Evolutionary conservation across 1,140 invertebrate genomes (phyloP).

Genomic region (Parasteatoda tepidariorum): DNA sequence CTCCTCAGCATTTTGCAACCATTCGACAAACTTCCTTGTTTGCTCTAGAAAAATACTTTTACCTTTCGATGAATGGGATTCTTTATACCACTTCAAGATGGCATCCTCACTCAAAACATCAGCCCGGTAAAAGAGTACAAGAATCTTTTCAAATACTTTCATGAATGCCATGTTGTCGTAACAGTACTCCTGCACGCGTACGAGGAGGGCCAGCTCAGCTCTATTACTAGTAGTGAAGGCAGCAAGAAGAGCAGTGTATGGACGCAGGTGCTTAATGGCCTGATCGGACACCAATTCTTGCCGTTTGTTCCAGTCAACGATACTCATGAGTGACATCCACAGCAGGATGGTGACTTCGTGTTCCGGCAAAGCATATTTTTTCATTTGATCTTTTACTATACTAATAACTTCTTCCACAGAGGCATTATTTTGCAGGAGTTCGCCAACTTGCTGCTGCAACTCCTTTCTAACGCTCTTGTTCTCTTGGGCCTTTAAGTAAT

Average conservation of each 20-base stretch:
- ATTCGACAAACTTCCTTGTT: slow-evolving; percentile 97
- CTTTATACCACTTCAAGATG: slow-evolving; percentile 94
- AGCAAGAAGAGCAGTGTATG: slow-evolving; percentile 85
- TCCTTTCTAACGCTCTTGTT: slow-evolving; percentile 87
- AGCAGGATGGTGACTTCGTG: slow-evolving; percentile 85
- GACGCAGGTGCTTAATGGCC: slow-evolving; percentile 88
- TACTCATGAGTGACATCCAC: slow-evolving; percentile 93
- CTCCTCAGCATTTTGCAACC: slow-evolving; percentile 96
- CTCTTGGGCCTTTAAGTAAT: slow-evolving; percentile 70
- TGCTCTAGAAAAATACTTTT: slow-evolving; percentile 97
- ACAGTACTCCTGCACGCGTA: slow-evolving; percentile 96
- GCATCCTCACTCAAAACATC: slow-evolving; percentile 92
- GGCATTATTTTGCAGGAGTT: slow-evolving; percentile 85
- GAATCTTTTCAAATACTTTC: slow-evolving; percentile 97
- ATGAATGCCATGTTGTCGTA: slow-evolving; percentile 99
- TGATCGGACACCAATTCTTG: slow-evolving; percentile 96
- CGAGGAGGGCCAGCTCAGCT: slow-evolving; percentile 86
- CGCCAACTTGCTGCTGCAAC: slow-evolving; percentile 79
- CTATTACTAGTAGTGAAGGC: slow-evolving; percentile 84
- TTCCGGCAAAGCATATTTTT: slow-evolving; percentile 83
- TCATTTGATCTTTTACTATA: slow-evolving; percentile 87
- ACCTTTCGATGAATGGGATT: slow-evolving; percentile 90
- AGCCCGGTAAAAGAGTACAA: slow-evolving; percentile 95
- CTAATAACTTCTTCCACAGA: slow-evolving; percentile 79
- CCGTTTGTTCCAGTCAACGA: slow-evolving; percentile 98